A percentile compares a stretch with the other conserved stretches of the same genome.
These are phyloP conservation scores for Epistrophe grossulariae DNA, from an alignment of 2,888 invertebrate species.

Conservation along the genomic window DNA sequence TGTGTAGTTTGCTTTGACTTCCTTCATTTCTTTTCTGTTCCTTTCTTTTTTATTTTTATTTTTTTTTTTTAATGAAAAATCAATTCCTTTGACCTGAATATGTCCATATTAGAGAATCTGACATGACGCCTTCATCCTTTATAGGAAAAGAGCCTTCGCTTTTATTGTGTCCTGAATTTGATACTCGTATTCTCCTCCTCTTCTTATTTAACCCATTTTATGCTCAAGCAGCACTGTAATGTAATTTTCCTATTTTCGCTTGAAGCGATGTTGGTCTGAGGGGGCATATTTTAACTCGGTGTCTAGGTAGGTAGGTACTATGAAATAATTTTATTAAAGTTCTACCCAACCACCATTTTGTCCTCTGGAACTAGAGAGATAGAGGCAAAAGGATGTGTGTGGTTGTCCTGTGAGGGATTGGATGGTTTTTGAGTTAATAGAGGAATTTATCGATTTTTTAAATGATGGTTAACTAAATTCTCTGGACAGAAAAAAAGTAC, in stretches of 20 bases:
- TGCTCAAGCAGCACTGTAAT: conserved; percentile 56
- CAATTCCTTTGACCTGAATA: conserved; percentile 75
- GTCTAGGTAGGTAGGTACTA: conserved; percentile 3
- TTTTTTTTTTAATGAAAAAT: conserved; percentile 68
- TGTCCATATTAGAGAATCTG: conserved; percentile 69
- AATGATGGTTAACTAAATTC: conserved; percentile 12
- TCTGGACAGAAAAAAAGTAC: conserved; percentile 29
- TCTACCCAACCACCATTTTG: conserved; percentile 16
- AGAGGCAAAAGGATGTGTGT: conserved; percentile 17
- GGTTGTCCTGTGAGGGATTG: background rate
- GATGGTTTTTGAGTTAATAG: background rate
- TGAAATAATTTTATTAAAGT: conserved; percentile 64
- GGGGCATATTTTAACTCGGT: background rate
- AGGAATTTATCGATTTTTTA: conserved; percentile 51
- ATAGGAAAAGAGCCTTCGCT: background rate
- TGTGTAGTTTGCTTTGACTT: background rate
- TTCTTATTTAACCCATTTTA: conserved; percentile 13
- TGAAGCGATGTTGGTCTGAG: background rate
- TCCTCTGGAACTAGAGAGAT: background rate
- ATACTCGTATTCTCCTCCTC: background rate
- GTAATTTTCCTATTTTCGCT: conserved; percentile 52
- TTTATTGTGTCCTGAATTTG: conserved; percentile 9
- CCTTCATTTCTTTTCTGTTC: conserved; percentile 11
- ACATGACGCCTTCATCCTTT: conserved; percentile 68
- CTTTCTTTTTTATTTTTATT: background rate